A percentile compares a stretch with the other conserved stretches of the same genome.
phyloP scores from a whole-genome alignment of 2,113 vertebrate species.

The Prunella himalayana region DNA sequence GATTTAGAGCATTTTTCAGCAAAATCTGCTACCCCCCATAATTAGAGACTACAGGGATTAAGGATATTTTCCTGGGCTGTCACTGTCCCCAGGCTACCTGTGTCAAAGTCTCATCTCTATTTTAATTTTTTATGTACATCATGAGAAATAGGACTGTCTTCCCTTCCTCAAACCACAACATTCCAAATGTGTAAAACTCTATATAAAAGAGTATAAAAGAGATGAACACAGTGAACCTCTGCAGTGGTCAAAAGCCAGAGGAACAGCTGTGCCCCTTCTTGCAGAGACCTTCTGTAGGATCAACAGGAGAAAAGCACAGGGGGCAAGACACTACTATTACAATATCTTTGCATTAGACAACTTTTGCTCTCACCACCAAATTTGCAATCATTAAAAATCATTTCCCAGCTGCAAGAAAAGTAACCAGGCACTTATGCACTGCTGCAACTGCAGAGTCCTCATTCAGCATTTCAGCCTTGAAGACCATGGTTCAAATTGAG shows the following conservation, averaged over 20 bases:
- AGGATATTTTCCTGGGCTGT: neutral
- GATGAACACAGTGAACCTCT: neutral
- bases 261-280: neutral
- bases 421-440: neutral
- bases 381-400: neutral
- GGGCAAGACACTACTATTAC: fast-evolving
- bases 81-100: neutral
- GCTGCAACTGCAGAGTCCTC: neutral
- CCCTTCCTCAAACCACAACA: neutral
- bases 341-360: neutral
- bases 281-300: neutral
- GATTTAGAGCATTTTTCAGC: neutral
- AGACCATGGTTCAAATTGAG: neutral
- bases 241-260: neutral
- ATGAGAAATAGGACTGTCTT: neutral
- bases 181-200: neutral
- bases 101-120: neutral
- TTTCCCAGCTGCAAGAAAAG: neutral
- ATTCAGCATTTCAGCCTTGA: neutral
- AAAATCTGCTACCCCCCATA: neutral
- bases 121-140: neutral
- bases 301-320: neutral
- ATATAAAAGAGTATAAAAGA: neutral
- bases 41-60: neutral
- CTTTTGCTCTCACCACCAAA: neutral